These are phyloP conservation scores for Clinocottus analis DNA, from an alignment of 2,113 vertebrate species.

Conservation along the genomic window DNA sequence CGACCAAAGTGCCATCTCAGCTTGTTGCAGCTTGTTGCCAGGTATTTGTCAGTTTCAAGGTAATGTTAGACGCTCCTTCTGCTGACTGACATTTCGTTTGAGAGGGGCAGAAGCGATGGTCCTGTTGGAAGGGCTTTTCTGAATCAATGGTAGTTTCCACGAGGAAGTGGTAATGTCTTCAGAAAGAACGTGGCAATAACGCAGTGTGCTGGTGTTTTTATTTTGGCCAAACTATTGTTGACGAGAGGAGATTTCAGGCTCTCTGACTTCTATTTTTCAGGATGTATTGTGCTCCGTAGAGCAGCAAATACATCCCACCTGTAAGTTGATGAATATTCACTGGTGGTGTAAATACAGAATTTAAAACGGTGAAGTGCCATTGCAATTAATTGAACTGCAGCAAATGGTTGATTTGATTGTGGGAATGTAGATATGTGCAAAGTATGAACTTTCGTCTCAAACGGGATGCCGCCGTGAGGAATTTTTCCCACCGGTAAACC, in stretches of 20 bases:
- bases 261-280: background rate
- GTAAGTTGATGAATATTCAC: background rate
- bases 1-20: conserved; percentile 14
- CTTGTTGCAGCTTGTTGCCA: conserved; percentile 39
- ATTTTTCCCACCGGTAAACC: background rate
- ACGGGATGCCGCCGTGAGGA: background rate
- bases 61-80: conserved; percentile 32
- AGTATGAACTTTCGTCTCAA: background rate
- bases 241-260: background rate
- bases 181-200: conserved; percentile 18
- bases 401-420: background rate
- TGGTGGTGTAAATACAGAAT: background rate
- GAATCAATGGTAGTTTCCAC: conserved; percentile 32
- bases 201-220: background rate
- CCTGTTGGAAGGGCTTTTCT: conserved; percentile 9
- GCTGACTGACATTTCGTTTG: conserved; percentile 16
- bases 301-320: background rate
- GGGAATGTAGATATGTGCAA: background rate
- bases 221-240: background rate
- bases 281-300: background rate
- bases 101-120: background rate
- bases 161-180: conserved; percentile 33
- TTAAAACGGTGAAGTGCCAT: background rate
- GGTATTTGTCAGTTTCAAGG: conserved; percentile 45
- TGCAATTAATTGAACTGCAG: background rate